phyloP scores from a whole-genome alignment of 1,140 invertebrate species.

The Belonocnema kinseyi region DNA sequence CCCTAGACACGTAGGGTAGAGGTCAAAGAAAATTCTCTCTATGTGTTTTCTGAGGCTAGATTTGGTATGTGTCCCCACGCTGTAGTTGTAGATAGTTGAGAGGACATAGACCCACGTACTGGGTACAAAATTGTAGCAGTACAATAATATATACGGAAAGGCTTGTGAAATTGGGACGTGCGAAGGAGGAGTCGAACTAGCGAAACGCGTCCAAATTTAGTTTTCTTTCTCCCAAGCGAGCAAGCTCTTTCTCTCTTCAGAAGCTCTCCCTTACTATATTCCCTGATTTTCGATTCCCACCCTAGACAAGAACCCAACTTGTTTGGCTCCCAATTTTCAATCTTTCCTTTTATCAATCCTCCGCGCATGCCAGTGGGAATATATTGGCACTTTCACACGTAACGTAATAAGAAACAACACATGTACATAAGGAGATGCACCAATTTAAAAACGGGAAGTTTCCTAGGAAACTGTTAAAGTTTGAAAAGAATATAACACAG shows the following conservation, averaged over 20 bases:
- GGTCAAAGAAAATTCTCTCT: constrained; percentile 48
- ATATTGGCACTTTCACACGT: background rate
- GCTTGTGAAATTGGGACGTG: constrained; percentile 29
- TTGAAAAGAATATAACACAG: no score
- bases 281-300: background rate
- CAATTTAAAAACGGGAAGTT: no score
- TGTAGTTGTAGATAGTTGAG: constrained; percentile 1
- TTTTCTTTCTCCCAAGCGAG: constrained; percentile 23
- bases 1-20: constrained; percentile 34
- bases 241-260: background rate
- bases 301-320: background rate
- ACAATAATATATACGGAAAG: constrained; percentile 6
- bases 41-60: constrained; percentile 48
- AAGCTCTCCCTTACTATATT: background rate
- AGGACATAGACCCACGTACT: constrained; percentile 10
- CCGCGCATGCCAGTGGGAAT: background rate
- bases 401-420: no score
- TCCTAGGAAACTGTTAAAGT: no score
- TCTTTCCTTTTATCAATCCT: background rate
- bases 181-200: constrained; percentile 27
- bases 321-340: background rate
- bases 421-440: no score
- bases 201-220: constrained; percentile 35
- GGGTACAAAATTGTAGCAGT: background rate
- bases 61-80: constrained; percentile 42